These are phyloP conservation scores for Oreochromis niloticus DNA, from an alignment of 2,113 vertebrate genomes.

Conservation along the genomic window DNA sequence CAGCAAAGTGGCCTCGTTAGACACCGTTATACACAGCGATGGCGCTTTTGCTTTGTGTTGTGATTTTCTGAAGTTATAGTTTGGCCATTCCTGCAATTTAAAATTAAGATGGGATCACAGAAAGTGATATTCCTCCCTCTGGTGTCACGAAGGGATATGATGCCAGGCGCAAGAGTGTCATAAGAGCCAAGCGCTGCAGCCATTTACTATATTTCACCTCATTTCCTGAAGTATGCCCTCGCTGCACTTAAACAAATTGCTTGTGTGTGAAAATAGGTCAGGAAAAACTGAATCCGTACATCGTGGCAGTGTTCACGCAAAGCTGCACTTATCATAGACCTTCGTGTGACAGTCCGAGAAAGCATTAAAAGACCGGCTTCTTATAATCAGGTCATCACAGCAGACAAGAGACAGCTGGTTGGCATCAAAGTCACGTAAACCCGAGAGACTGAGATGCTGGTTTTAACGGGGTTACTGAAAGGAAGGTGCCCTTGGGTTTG, in stretches of 20 bases:
- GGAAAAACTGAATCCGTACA: background rate
- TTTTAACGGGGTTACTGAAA: background rate
- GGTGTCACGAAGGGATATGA: background rate
- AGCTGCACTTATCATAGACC: background rate
- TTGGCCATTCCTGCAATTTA: background rate
- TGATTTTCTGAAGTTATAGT: background rate
- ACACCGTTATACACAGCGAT: background rate
- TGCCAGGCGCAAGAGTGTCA: background rate
- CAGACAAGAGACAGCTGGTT: background rate
- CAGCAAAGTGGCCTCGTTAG: background rate
- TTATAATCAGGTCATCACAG: conserved; percentile 7
- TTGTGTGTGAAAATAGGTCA: background rate
- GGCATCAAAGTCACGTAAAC: background rate
- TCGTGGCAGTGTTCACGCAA: background rate
- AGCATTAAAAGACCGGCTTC: background rate
- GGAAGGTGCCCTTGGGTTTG: conserved; percentile 48
- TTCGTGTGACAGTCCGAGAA: background rate
- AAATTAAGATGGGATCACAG: background rate
- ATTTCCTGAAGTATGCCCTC: background rate
- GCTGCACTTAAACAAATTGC: background rate
- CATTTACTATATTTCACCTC: background rate
- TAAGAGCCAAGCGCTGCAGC: background rate
- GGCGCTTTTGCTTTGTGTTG: background rate
- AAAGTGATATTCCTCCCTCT: background rate
- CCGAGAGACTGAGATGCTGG: background rate